Evolutionary conservation across 2,113 vertebrate species (phyloP), one percentile per base, ranked within the genome.

Genomic region (Antigone vipio): DNA sequence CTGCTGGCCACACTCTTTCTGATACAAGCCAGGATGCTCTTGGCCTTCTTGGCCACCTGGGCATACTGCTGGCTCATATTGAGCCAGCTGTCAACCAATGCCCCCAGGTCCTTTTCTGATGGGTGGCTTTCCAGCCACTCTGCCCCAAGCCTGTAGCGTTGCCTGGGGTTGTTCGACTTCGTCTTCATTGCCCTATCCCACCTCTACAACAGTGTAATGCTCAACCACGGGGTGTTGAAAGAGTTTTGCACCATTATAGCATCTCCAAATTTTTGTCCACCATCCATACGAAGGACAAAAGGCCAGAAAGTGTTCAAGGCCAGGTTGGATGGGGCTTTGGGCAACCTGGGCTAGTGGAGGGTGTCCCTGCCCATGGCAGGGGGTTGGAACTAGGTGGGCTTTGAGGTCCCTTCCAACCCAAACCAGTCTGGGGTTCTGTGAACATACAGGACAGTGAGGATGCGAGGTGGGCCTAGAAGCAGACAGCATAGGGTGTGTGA

Each of bases 401-500:
- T 68, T 8, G 5, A 27, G 17, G 7, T 12, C 27, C 24, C 26
- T 49, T 32, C 67, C 63, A 14, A 9, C n/a, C 17, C 63, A 58
- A 79, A 26, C 30, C 20, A 0, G 6, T 2, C 12, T 0, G 2
- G 8, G 32, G 20, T 42, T 35, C 32, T 13, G 1, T n/a, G 49
- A 47, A 6, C 40, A 35, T 22, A 18, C 0, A 0, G 42, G 16
- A 11, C 12, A 38, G n/a, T 3, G 14, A 50, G 29, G 11, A 5
- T 12, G 1, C 0, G 0, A n/a, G 56, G 27, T 24, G 40, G 1
- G 53, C 49, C 44, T 3, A 2, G 12, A 64, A 35, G 11, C 2
- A 0, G 29, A 9, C 10, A 35, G 34, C 29, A 15, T 5, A 0
- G 40, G 11, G 4, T 8, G 0, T 20, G 2, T 1, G 4, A 30